phyloP scores from a whole-genome alignment of 2,888 invertebrate species.

The Lepidochitona cinerea region DNA sequence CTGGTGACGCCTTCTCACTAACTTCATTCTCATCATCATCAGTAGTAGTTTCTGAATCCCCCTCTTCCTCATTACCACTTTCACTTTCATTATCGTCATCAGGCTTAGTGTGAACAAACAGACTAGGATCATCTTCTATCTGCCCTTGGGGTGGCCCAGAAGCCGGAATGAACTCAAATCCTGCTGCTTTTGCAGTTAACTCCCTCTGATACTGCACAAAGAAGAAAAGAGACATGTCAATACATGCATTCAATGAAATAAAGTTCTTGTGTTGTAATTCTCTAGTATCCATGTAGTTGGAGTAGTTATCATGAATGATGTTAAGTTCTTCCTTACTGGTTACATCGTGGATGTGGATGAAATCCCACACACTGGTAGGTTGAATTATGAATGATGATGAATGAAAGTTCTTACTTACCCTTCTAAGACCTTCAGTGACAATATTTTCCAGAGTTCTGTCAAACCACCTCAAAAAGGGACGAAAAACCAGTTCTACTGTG shows the following conservation, averaged over 20 bases:
- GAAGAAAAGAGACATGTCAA: too few relatives aligned
- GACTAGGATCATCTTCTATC: conserved; percentile 16
- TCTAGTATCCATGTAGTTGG: too few relatives aligned
- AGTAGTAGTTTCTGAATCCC: conserved; percentile 23
- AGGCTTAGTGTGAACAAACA: too few relatives aligned
- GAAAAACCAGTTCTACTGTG: conserved; percentile 60
- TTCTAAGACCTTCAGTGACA: conserved; percentile 67
- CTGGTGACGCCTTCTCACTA: conserved; percentile 14
- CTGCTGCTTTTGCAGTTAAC: conserved; percentile 62
- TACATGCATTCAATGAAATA: too few relatives aligned
- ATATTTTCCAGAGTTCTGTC: conserved; percentile 67
- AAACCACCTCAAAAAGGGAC: conserved; percentile 69
- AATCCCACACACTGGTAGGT: too few relatives aligned
- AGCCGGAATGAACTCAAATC: conserved; percentile 66
- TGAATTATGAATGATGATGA: background rate
- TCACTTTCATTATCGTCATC: conserved; percentile 22
- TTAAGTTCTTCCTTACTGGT: too few relatives aligned
- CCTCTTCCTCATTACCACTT: conserved; percentile 10
- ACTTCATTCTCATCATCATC: conserved; percentile 8
- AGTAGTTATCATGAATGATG: too few relatives aligned
- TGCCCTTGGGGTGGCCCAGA: conserved; percentile 37
- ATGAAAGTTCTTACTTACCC: conserved; percentile 59
- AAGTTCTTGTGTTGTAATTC: too few relatives aligned
- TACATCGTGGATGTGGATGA: too few relatives aligned
- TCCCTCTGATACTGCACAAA: conserved; percentile 56